Evolutionary conservation across 2,888 invertebrate genomes (phyloP).

Genomic region (Temnothorax ravouxi): DNA sequence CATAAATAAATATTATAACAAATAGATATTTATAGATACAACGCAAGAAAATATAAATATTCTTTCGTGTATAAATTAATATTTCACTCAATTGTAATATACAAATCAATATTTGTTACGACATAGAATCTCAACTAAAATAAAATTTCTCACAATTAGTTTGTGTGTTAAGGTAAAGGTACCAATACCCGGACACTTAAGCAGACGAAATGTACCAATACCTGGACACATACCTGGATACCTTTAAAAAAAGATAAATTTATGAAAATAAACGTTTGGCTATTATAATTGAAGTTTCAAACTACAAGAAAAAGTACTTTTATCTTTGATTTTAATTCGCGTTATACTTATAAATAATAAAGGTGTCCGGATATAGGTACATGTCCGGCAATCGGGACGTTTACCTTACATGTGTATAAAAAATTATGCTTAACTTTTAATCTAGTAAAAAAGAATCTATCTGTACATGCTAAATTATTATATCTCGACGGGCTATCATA

Average conservation of each 20-base stretch:
- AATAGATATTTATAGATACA: slow-evolving; percentile 25
- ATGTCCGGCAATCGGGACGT: too few relatives aligned
- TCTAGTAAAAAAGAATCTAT: neutral
- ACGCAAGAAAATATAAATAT: slow-evolving; percentile 22
- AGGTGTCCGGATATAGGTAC: too few relatives aligned
- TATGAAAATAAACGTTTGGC: too few relatives aligned
- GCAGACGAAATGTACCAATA: too few relatives aligned
- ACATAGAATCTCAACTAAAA: slow-evolving; percentile 20
- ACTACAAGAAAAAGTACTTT: too few relatives aligned
- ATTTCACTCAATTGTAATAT: slow-evolving; percentile 20
- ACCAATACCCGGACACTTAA: too few relatives aligned
- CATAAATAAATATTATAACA: slow-evolving; percentile 52
- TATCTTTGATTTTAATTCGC: too few relatives aligned
- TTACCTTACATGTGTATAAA: neutral
- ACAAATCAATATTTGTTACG: slow-evolving; percentile 18
- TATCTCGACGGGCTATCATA: slow-evolving; percentile 50
- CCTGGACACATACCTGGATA: too few relatives aligned
- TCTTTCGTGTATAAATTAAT: neutral
- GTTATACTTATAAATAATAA: too few relatives aligned
- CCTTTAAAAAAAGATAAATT: too few relatives aligned
- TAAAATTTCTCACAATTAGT: neutral
- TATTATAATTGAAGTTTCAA: too few relatives aligned
- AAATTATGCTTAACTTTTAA: slow-evolving; percentile 7
- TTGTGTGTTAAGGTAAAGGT: too few relatives aligned
- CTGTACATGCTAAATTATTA: slow-evolving; percentile 39